Evolutionary conservation across 2,888 invertebrate species (phyloP).

Genomic region (Glyphotaelius pellucidus): DNA sequence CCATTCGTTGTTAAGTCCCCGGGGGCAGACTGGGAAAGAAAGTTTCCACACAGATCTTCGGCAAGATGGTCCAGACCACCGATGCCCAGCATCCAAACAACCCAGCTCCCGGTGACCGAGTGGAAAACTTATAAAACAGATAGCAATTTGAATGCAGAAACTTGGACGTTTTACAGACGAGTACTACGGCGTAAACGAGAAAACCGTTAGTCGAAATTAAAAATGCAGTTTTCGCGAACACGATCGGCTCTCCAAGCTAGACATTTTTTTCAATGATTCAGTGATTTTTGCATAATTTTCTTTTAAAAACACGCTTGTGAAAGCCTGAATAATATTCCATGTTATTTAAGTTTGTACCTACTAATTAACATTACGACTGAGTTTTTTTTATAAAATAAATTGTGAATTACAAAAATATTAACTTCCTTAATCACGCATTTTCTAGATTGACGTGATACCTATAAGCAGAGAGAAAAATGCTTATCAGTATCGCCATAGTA

Average conservation of each 20-base stretch:
- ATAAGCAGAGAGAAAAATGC: too few relatives aligned
- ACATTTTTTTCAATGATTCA: too few relatives aligned
- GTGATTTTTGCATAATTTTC: too few relatives aligned
- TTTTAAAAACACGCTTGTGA: too few relatives aligned
- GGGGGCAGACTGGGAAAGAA: constrained; percentile 47
- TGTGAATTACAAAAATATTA: too few relatives aligned
- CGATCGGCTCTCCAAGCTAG: background rate
- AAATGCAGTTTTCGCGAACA: background rate
- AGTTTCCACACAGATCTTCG: constrained; percentile 49
- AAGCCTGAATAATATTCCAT: too few relatives aligned
- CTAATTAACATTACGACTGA: too few relatives aligned
- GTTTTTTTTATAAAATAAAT: too few relatives aligned
- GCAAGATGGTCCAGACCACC: constrained; percentile 33
- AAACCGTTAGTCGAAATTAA: background rate
- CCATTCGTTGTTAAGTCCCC: constrained; percentile 61
- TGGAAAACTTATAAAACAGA: background rate
- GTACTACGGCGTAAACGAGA: background rate
- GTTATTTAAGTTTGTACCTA: too few relatives aligned
- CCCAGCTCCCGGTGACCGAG: constrained; percentile 4
- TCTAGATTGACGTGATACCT: too few relatives aligned
- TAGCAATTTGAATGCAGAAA: constrained; percentile 29
- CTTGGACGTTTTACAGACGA: background rate
- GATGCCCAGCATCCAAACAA: background rate
- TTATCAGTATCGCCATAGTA: too few relatives aligned
- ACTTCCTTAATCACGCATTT: too few relatives aligned